A percentile compares a stretch with the other conserved stretches of the same genome.
Conservation (phyloP, 2,888 invertebrate genomes). For the Calameuta idolon region DNA sequence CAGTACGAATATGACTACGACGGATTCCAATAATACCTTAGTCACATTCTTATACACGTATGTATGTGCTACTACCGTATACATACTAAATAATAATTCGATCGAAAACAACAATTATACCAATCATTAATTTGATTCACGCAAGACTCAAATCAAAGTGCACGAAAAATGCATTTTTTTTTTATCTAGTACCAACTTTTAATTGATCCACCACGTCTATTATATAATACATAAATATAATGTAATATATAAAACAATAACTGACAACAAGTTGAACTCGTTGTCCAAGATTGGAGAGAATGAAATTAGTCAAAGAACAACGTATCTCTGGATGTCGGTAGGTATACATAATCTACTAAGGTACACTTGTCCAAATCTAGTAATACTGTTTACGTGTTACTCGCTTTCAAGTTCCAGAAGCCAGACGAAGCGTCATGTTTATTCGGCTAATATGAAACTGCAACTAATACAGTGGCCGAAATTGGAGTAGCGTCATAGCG, state of each 20-base stretch:
- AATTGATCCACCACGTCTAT: background rate
- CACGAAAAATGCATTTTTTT: background rate
- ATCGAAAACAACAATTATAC: background rate
- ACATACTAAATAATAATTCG: background rate
- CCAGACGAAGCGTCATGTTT: background rate
- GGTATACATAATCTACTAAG: background rate
- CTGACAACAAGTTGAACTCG: background rate
- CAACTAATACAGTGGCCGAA: background rate
- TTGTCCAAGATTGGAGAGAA: no score
- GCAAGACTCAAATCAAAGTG: background rate
- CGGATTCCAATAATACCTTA: no score
- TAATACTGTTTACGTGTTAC: conserved; percentile 4
- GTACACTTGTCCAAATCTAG: background rate
- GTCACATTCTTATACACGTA: no score
- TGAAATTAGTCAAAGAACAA: no score
- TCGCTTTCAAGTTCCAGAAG: background rate
- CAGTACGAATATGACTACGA: background rate
- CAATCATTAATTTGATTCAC: background rate
- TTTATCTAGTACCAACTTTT: background rate
- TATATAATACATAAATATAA: background rate
- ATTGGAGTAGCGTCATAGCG: background rate
- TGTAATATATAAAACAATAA: background rate
- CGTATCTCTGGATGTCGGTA: no score
- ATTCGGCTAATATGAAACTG: conserved; percentile 3
- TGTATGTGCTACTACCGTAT: no score